These are phyloP conservation scores for Adelges cooleyi DNA, from an alignment of 1,140 invertebrate species.

Conservation along the genomic window DNA sequence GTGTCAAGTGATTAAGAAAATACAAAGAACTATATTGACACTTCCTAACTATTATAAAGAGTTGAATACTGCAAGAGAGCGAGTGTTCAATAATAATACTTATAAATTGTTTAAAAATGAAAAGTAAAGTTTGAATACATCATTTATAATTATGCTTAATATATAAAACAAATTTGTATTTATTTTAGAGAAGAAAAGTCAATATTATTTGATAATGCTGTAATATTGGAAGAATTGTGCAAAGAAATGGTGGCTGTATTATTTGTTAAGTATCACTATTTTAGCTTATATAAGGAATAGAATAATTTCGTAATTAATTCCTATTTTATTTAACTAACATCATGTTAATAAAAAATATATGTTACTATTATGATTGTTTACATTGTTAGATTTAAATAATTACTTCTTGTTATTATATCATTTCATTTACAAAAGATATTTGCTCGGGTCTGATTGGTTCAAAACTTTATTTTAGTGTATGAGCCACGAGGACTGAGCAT, in stretches of 20 bases:
- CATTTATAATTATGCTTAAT: not conserved
- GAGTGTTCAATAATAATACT: not conserved
- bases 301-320: no score
- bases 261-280: constrained; percentile 16
- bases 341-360: no score
- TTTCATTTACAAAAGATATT: no score
- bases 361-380: no score
- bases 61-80: not conserved
- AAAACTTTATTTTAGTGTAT: no score
- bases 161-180: not conserved
- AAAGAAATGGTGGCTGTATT: constrained; percentile 5
- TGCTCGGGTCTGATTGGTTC: no score
- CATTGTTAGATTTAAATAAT: no score
- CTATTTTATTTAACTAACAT: no score
- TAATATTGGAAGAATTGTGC: constrained; percentile 4
- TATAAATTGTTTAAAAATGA: no score
- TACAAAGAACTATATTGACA: constrained; percentile 1
- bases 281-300: no score
- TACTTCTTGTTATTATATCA: no score
- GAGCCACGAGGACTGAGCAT: no score
- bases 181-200: not conserved
- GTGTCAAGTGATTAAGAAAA: not conserved
- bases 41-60: not conserved
- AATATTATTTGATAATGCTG: not conserved
- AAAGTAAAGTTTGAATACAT: not conserved